phyloP scores from a whole-genome alignment of 35 echinoderm and acorn worm species.

The Eucidaris tribuloides region DNA sequence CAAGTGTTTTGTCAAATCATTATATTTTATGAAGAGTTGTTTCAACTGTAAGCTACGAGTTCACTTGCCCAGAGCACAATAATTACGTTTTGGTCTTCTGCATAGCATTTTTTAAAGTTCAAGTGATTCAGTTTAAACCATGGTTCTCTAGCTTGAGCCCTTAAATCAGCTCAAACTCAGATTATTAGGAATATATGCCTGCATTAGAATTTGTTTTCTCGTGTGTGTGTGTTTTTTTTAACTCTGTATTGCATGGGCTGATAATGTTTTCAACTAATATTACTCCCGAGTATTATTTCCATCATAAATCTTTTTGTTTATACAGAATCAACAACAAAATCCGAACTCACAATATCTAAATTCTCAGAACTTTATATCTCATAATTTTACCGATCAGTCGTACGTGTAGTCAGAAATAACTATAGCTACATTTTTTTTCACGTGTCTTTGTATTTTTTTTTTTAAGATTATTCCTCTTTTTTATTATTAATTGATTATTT shows the following conservation, averaged over 20 bases:
- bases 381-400: conserved; percentile 59
- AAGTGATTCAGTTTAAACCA: neutral
- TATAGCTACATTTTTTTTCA: neutral
- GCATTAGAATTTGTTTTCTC: too few species aligned
- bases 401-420: neutral
- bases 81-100: conserved; percentile 90
- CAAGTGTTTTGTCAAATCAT: neutral
- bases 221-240: too few species aligned
- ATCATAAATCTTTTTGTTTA: conserved; percentile 38
- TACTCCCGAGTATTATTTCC: conserved; percentile 4
- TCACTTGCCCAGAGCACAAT: conserved; percentile 46
- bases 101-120: conserved; percentile 68
- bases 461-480: conserved; percentile 14
- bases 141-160: neutral
- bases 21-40: conserved; percentile 9
- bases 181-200: too few species aligned
- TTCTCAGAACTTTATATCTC: conserved; percentile 78
- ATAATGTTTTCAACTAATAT: neutral
- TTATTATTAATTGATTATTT: too few species aligned
- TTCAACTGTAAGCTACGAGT: conserved; percentile 22
- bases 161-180: neutral
- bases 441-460: conserved; percentile 18
- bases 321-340: conserved; percentile 66
- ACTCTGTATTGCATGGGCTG: too few species aligned
- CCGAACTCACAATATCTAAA: conserved; percentile 98